Percentiles rank a stretch among this genome's conserved stretches.
These are phyloP conservation scores for Palythoa heliodiscus DNA, from an alignment of 92 coral and sea anemone genomes.

Conservation along the genomic window DNA sequence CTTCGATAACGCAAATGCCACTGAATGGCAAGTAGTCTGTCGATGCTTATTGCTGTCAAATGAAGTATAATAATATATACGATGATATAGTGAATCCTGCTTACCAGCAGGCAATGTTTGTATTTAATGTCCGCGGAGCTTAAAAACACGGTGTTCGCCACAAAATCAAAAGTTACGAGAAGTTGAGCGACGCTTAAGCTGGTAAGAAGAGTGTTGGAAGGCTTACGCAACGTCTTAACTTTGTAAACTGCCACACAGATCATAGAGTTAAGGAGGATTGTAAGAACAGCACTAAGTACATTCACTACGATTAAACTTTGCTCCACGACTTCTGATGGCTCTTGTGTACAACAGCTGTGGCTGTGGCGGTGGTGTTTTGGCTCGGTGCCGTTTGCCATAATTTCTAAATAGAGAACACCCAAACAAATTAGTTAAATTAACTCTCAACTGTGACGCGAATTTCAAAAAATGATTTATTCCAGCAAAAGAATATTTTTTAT, in stretches of 20 bases:
- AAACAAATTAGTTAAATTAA: too few species aligned
- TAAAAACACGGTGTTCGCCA: neutral
- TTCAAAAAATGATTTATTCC: too few species aligned
- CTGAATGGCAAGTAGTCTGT: constrained; percentile 27
- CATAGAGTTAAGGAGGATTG: constrained; percentile 1
- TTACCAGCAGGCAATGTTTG: neutral
- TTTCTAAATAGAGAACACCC: neutral
- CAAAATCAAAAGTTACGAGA: constrained; percentile 2
- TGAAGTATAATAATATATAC: neutral
- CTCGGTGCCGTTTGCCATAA: neutral
- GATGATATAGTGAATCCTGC: neutral
- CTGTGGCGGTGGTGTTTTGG: too few species aligned
- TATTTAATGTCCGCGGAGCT: neutral
- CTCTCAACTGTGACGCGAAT: too few species aligned
- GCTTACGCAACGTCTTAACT: neutral
- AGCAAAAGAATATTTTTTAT: too few species aligned
- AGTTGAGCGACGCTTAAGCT: constrained; percentile 25
- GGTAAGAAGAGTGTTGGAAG: constrained; percentile 5
- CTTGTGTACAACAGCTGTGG: neutral
- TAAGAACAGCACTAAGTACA: neutral
- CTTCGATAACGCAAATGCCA: constrained; percentile 31
- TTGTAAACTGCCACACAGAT: constrained; percentile 22
- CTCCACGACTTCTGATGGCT: neutral
- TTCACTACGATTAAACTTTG: neutral
- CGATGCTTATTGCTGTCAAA: constrained; percentile 25